These are phyloP conservation scores for Danio jaintianensis DNA, from an alignment of 2,797 vertebrate genomes.

Conservation along the genomic window DNA sequence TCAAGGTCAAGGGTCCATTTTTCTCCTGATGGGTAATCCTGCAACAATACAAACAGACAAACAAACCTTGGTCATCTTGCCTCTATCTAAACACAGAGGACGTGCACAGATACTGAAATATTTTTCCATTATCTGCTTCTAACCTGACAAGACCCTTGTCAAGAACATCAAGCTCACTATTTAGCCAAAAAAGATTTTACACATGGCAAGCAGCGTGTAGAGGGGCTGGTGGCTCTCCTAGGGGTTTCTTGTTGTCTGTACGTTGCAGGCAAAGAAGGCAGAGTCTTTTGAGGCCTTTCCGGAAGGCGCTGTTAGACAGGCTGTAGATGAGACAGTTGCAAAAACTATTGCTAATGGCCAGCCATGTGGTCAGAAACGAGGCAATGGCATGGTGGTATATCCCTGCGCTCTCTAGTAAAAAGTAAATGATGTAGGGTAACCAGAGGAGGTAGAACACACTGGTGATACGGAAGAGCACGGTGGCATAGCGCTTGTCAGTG, in stretches of 20 bases:
- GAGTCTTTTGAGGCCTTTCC: constrained; percentile 93
- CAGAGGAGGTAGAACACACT: constrained; percentile 98
- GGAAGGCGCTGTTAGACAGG: constrained; percentile 97
- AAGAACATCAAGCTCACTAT: constrained; percentile 47
- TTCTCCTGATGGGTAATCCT: constrained; percentile 4
- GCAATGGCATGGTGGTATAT: constrained; percentile 86
- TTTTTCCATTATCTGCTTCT: constrained; percentile 33
- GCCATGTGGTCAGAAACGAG: constrained; percentile 97
- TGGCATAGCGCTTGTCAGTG: constrained; percentile 94
- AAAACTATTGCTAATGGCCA: constrained; percentile 99
- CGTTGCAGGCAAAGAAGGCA: constrained; percentile 90
- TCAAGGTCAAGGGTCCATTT: constrained; percentile 15
- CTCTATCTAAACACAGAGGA: constrained; percentile 25
- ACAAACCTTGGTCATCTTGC: constrained; percentile 8
- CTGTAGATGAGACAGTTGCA: constrained; percentile 99
- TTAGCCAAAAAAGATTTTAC: constrained; percentile 60
- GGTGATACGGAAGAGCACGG: constrained; percentile 96
- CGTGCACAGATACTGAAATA: constrained; percentile 3
- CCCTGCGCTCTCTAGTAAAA: constrained; percentile 92
- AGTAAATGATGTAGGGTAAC: constrained; percentile 98
- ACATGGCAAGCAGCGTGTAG: constrained; percentile 79
- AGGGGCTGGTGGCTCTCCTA: constrained; percentile 76
- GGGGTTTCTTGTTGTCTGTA: constrained; percentile 84
- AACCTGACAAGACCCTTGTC: constrained; percentile 5
- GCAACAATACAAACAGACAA: constrained; percentile 21